phyloP scores from a whole-genome alignment of 2,888 invertebrate genomes.

The Cantharis lateralis region DNA sequence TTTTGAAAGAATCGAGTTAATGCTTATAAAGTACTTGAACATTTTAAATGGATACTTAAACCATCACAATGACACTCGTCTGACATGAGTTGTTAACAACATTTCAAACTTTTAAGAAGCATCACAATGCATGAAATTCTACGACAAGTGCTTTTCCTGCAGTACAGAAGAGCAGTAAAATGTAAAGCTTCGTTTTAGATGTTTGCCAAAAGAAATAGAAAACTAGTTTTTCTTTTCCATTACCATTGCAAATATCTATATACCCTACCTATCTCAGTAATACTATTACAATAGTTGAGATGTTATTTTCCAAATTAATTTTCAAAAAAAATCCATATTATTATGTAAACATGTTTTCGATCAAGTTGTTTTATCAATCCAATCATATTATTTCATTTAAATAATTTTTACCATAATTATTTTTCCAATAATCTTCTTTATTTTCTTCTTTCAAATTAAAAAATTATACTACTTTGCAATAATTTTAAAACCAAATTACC shows the following conservation, averaged over 20 bases:
- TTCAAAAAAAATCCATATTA: too few relatives aligned
- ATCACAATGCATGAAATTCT: not conserved
- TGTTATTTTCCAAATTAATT: too few relatives aligned
- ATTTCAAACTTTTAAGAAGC: not conserved
- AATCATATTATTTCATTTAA: too few relatives aligned
- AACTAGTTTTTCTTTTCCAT: slow-evolving; percentile 12
- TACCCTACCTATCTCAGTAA: not conserved
- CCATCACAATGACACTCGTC: not conserved
- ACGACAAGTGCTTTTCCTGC: not conserved
- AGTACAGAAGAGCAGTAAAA: not conserved
- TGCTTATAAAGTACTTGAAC: not conserved
- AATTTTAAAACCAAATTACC: too few relatives aligned
- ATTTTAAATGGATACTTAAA: not conserved
- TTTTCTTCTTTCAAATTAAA: too few relatives aligned
- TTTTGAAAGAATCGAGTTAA: not conserved
- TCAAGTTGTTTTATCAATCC: too few relatives aligned
- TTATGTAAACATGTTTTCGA: too few relatives aligned
- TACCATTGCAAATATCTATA: slow-evolving; percentile 19
- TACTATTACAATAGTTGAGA: too few relatives aligned
- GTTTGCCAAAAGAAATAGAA: slow-evolving; percentile 10
- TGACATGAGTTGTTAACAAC: not conserved
- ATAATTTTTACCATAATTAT: too few relatives aligned
- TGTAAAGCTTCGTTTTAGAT: not conserved
- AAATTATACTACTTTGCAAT: too few relatives aligned
- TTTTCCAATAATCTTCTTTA: too few relatives aligned